Evolutionary conservation across 1,140 invertebrate species (phyloP).

Genomic region (Oncopeltus fasciatus): DNA sequence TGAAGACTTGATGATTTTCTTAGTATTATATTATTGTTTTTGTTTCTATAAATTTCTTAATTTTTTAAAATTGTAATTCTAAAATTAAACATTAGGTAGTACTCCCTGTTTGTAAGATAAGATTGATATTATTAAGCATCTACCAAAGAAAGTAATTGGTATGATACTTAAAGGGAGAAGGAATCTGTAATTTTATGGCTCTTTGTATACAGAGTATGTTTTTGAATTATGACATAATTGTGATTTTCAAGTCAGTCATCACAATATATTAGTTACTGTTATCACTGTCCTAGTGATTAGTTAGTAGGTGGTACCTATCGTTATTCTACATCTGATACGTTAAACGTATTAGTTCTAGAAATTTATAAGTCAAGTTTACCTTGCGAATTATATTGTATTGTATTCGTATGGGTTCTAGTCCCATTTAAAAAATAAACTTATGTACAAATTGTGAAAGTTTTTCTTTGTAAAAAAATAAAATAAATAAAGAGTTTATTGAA

Average conservation of each 20-base stretch:
- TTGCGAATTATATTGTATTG: neutral
- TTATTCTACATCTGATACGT: neutral
- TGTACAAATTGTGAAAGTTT: constrained; percentile 1
- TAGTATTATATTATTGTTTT: too few species aligned
- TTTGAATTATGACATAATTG: neutral
- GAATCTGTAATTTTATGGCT: neutral
- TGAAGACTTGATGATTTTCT: too few species aligned
- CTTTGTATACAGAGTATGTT: neutral
- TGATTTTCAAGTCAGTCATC: neutral
- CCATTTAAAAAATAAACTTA: neutral
- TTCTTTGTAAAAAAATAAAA: neutral
- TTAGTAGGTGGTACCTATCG: too few species aligned
- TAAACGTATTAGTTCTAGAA: neutral
- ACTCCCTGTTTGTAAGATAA: too few species aligned
- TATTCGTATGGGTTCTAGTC: constrained; percentile 7
- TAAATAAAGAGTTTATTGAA: neutral
- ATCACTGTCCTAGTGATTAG: neutral
- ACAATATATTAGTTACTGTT: neutral
- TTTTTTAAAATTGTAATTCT: too few species aligned
- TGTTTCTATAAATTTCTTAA: too few species aligned
- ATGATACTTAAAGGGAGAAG: too few species aligned
- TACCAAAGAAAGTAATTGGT: neutral
- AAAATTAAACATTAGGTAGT: too few species aligned
- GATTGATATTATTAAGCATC: too few species aligned
- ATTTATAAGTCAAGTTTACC: neutral